Evolutionary conservation across 1,140 invertebrate species (phyloP).

Genomic region (Pararge aegeria): DNA sequence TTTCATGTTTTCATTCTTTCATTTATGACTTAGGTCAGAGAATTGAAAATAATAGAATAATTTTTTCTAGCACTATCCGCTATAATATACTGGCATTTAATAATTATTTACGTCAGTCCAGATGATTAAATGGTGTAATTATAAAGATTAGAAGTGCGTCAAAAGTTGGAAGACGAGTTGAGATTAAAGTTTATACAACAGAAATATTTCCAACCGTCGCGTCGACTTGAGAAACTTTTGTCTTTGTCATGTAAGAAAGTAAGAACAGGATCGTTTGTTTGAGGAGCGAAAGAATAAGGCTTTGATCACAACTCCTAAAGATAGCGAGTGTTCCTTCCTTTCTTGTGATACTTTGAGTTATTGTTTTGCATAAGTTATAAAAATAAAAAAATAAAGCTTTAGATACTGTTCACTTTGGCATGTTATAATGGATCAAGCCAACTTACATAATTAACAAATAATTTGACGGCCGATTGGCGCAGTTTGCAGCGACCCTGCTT

Average conservation of each 20-base stretch:
- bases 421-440: background rate
- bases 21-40: no score
- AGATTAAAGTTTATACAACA: constrained; percentile 61
- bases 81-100: background rate
- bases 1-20: no score
- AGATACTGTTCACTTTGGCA: background rate
- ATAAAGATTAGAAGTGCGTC: constrained; percentile 22
- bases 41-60: no score
- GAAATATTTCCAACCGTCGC: constrained; percentile 60
- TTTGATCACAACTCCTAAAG: constrained; percentile 28
- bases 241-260: constrained; percentile 69
- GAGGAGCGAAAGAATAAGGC: constrained; percentile 34
- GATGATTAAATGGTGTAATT: constrained; percentile 19
- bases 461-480: no score
- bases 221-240: constrained; percentile 54
- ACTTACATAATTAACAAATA: background rate
- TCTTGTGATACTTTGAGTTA: constrained; percentile 12
- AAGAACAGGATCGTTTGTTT: constrained; percentile 63
- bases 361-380: constrained; percentile 21
- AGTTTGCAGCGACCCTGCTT: no score
- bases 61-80: no score
- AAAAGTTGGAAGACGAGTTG: constrained; percentile 23
- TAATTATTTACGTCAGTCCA: constrained; percentile 9
- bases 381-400: constrained; percentile 1
- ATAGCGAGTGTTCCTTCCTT: constrained; percentile 24